Evolutionary conservation across 2,888 invertebrate species (phyloP), one percentile per base, ranked within the genome.

Genomic region (Tenthredo amoena): DNA sequence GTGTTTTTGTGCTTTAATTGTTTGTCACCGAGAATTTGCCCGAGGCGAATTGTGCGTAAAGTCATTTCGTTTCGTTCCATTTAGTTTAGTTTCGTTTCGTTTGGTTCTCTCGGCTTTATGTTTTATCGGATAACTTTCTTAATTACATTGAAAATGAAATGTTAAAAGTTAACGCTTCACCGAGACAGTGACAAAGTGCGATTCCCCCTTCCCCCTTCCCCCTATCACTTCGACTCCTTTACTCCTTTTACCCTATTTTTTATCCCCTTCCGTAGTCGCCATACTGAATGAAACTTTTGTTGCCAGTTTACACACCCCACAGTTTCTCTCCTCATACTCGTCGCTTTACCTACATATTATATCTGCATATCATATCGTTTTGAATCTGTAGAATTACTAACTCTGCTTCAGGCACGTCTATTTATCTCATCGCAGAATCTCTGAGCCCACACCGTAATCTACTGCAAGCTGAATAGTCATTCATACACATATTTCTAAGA

Each of bases 91-190:
- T 76, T 12, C 0, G 26, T 37, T 18, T 31, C 7, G 15, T 50
- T 43, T n/a, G 37, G 37, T 34, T 50, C 7, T 50, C 47, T 31
- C 68, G 43, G 21, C n/a, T 81, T 81, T 43, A 81, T 43, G 83
- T 83, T 83, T 83, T 83, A 83, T 83, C 83, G 68, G 83, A 62
- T 68, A 83, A 83, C 65, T 83, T 83, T 47, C 37, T 68, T 83
- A 83, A 83, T 83, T 71, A 71, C 83, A 83, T 68, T 47, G 65
- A 83, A 68, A 83, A 83, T 43, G 65, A 68, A 71, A 83, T 71
- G 83, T 81, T 40, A 40, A 81, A 81, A 77, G 55, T 50, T 81
- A 62, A 58, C 58, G 81, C 58, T 62, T 58, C 81, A 40, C 58
- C 37, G 62, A 21, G 81, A 62, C 58, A 62, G 62, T 40, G 81